Conservation (phyloP, 2,113 vertebrate species). For the Tonatia bakeri region DNA sequence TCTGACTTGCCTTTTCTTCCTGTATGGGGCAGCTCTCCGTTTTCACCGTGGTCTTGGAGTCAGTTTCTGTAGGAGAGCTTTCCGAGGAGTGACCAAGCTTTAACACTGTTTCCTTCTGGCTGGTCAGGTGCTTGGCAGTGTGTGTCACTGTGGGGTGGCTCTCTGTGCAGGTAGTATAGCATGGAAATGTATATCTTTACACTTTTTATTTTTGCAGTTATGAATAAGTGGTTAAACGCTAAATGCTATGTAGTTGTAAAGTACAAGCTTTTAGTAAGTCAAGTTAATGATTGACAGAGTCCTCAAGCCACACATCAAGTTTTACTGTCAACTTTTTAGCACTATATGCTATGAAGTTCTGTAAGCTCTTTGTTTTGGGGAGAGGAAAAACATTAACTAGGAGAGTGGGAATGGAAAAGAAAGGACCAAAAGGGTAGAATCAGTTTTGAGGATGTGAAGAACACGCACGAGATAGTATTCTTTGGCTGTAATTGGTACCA, state of each 20-base stretch:
- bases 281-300: slow-evolving; percentile 34
- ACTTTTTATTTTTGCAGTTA: slow-evolving; percentile 33
- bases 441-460: neutral
- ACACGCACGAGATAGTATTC: neutral
- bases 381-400: slow-evolving; percentile 2
- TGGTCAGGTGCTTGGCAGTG: neutral
- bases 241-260: slow-evolving; percentile 33
- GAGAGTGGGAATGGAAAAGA: neutral
- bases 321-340: slow-evolving; percentile 10
- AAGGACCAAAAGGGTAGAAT: neutral
- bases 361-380: neutral
- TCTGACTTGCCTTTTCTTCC: neutral
- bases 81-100: neutral
- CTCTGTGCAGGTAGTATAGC: neutral
- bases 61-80: neutral
- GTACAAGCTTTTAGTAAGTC: slow-evolving; percentile 29
- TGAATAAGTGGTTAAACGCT: neutral
- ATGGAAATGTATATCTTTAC: slow-evolving; percentile 16
- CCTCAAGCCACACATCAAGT: neutral
- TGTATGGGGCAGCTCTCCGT: neutral
- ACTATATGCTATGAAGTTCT: neutral
- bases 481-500: neutral
- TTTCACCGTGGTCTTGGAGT: slow-evolving; percentile 1
- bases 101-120: neutral
- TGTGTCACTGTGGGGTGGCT: neutral